These are phyloP conservation scores for Lates calcarifer DNA, from an alignment of 2,113 vertebrate genomes.

Conservation along the genomic window DNA sequence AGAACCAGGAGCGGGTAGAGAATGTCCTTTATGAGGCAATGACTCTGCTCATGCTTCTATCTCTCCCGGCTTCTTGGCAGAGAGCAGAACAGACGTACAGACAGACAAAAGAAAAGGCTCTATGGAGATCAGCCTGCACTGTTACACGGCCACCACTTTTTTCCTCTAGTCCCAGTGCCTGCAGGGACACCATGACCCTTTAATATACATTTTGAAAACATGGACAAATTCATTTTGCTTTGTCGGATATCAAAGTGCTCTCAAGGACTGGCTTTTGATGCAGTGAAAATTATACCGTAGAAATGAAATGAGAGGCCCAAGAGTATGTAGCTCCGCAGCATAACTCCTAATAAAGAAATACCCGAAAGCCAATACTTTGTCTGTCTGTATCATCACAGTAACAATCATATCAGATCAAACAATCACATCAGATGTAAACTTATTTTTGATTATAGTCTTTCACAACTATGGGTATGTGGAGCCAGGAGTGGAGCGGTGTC, in stretches of 20 bases:
- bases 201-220: slow-evolving; percentile 59
- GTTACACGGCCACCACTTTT: slow-evolving; percentile 41
- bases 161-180: slow-evolving; percentile 32
- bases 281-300: slow-evolving; percentile 33
- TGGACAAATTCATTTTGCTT: slow-evolving; percentile 51
- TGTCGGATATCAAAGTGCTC: slow-evolving; percentile 55
- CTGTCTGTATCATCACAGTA: slow-evolving; percentile 30
- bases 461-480: slow-evolving; percentile 30
- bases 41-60: slow-evolving; percentile 62
- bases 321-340: slow-evolving; percentile 11
- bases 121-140: slow-evolving; percentile 59
- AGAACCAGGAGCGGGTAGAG: slow-evolving; percentile 64
- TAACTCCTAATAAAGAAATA: slow-evolving; percentile 44
- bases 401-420: slow-evolving; percentile 60
- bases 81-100: slow-evolving; percentile 57
- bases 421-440: slow-evolving; percentile 55
- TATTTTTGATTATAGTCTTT: slow-evolving; percentile 66
- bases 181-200: slow-evolving; percentile 49
- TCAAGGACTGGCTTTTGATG: slow-evolving; percentile 36
- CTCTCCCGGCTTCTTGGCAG: slow-evolving; percentile 63
- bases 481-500: slow-evolving; percentile 52
- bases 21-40: slow-evolving; percentile 72
- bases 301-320: slow-evolving; percentile 50
- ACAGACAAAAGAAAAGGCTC: slow-evolving; percentile 74
- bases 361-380: slow-evolving; percentile 42